Evolutionary conservation across 2,888 invertebrate genomes (phyloP), one percentile per base, ranked within the genome.

Genomic region (Drosophila formosana): DNA sequence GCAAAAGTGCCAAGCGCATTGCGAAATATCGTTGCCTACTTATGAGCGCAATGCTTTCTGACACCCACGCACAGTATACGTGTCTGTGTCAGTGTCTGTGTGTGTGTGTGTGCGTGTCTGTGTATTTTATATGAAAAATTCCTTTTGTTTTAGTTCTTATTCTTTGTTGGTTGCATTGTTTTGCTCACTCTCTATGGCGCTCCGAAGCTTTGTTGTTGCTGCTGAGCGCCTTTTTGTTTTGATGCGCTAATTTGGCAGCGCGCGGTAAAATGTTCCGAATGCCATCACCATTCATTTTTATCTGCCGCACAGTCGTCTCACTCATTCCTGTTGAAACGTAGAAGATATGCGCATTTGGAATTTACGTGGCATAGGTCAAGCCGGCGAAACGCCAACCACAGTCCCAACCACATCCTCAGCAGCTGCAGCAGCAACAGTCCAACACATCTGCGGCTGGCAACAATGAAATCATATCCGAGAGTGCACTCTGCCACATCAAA

Each of bases 281-380:
- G 55, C 67, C 64, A 66, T 23, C 50, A 50, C 49, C 65, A 58
- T 66, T 68, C 56, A 65, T 52, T 60, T 52, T 60, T 58, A 28
- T 55, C 37, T 57, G 52, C 52, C 55, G 13, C 23, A 25, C 13
- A 66, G 28, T 41, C n/a, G 26, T 34, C 46, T 47, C n/a, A 52
- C 53, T 28, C 11, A 30, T 46, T 34, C 50, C 49, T 7, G 39
- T 46, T 25, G 18, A 32, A 50, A 11, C 26, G 9, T 34, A 58
- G 47, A 13, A 46, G 64, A 69, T 73, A 75, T 88, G 88, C 88
- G 84, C 88, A 86, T 86, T 81, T 77, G 56, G 55, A 74, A 70
- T 62, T 72, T 74, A 58, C 75, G 81, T 86, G 78, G 66, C 78
- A 69, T 86, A 88, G 85, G 85, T 86, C 85, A 86, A 84, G 78